Evolutionary conservation across 2,113 vertebrate species (phyloP), one percentile per base, ranked within the genome.

Genomic region (Chloropsis cyanopogon): DNA sequence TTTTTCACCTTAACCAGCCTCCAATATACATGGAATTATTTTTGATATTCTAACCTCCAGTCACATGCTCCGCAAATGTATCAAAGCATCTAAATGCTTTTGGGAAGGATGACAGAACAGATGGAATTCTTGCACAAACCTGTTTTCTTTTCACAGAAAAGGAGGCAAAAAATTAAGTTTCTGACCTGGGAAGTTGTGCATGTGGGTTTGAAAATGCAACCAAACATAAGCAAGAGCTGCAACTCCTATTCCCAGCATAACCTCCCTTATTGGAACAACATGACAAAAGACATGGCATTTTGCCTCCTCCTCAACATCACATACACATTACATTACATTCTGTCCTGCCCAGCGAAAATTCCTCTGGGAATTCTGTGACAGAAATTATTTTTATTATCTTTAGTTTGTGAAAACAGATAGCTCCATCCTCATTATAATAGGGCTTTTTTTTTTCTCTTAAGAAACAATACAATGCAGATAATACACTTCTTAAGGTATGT

Each of bases 371-470:
- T 79, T 71, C 39, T 39, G 21, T 0, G 2, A 68, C 16, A 59
- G 23, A 79, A 75, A 64, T 17, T 3, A 39, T 37, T 46, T 19
- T 23, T 57, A 18, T n/a, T 42, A 64, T 26, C 47, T 56, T 52
- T 9, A 47, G 28, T 68, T 50, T 76, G 37, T 60, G 35, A 66
- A 83, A 95, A 59, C 14, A 70, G 35, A 28, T 59, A 71, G 5
- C 57, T 49, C 23, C 37, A 15, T n/a, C 46, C 46, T 66, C 33
- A 39, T 21, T 56, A 21, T 33, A 29, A 35, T 29, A 42, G 22
- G 1, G 1, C 1, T 13, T n/a, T 31, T 4, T 1, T 64, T 46
- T 2, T 0, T 11, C 11, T 9, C 22, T 12, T 23, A 47, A 64
- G 21, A 35, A 50, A 69, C 13, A 41, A 16, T 25, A 83, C 26